Base-by-base conservation (phyloP, 2,797 vertebrate genomes). In the Brotula barbata region DNA sequence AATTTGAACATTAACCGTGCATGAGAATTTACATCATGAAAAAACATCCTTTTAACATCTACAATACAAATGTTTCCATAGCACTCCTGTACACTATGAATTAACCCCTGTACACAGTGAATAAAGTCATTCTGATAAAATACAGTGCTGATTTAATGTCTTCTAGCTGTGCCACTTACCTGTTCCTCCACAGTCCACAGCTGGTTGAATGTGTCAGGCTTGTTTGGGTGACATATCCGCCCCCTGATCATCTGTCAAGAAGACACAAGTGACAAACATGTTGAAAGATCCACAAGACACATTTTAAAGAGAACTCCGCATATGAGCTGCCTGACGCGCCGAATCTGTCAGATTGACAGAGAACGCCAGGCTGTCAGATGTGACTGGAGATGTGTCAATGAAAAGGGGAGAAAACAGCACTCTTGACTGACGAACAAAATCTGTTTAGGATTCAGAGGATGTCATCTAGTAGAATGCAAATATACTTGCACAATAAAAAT, bases 171-270 rank as follows among this genome's bases (percentile, higher is more conserved):
- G 9, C 10, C 23, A 20, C 69, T 51, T 90, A 99, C 97, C 96
- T 99, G 97, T 66, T 99, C 97, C 78, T 98, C 97, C 73, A 98
- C 90, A 60, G 94, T 97, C 97, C 97, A 99, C 77, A 98, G 90
- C 81, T 98, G 97, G 90, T 99, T 99, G 79, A 99, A 99, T 9
- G 97, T 97, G 89, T 99, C 96, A 10, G 96, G 91, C 91, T 98
- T 99, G 90, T 91, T 95, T 88, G 95, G 93, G 80, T 95, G 93
- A 23, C 93, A 98, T 68, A 97, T 88, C 66, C 97, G 92, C 36
- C 96, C 97, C 84, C 96, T 92, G 91, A 99, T 97, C 92, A 98
- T 93, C 94, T 98, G 91, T 63, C 78, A 77, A 73, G 53, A 75
- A 83, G 64, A 81, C 67, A 85, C 0, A 2, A 78, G 71, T 47